Percentiles rank a stretch among this genome's conserved stretches.
These are phyloP conservation scores for Aurelia sp. DNA, from an alignment of 30 jellyfish, hydroid and myxozoan genomes.

Conservation along the genomic window DNA sequence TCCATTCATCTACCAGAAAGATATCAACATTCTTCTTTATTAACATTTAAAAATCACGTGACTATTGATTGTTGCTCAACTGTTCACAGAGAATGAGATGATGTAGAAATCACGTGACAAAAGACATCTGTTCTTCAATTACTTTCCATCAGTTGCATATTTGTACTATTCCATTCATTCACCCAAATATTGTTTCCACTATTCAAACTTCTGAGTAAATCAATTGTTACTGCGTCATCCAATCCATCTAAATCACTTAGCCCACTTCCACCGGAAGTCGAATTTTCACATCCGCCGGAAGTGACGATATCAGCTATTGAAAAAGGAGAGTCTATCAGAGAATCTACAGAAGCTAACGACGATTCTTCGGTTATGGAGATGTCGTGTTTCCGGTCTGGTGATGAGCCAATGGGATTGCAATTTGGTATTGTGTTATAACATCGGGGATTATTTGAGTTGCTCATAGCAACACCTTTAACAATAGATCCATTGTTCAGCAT, in stretches of 20 bases:
- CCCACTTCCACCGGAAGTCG: conserved; percentile 60
- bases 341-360: conserved; percentile 35
- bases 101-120: no score
- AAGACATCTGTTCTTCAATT: no score
- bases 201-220: conserved; percentile 51
- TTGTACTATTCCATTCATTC: no score
- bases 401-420: conserved; percentile 13
- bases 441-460: no score
- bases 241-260: conserved; percentile 60
- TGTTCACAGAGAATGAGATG: no score
- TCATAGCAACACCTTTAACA: not conserved
- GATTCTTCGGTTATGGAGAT: conserved; percentile 19
- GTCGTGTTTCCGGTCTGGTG: conserved; percentile 18
- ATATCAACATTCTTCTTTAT: no score
- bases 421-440: no score
- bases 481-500: not conserved
- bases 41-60: no score
- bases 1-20: conserved; percentile 43
- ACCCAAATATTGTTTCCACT: conserved; percentile 66
- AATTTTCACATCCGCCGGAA: conserved; percentile 58
- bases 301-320: conserved; percentile 32
- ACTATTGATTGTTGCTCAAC: no score
- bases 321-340: conserved; percentile 38
- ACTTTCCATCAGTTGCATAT: no score
- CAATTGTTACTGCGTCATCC: conserved; percentile 64